Base-by-base conservation (phyloP, 2,113 vertebrate genomes). In the Capricornis sumatraensis region DNA sequence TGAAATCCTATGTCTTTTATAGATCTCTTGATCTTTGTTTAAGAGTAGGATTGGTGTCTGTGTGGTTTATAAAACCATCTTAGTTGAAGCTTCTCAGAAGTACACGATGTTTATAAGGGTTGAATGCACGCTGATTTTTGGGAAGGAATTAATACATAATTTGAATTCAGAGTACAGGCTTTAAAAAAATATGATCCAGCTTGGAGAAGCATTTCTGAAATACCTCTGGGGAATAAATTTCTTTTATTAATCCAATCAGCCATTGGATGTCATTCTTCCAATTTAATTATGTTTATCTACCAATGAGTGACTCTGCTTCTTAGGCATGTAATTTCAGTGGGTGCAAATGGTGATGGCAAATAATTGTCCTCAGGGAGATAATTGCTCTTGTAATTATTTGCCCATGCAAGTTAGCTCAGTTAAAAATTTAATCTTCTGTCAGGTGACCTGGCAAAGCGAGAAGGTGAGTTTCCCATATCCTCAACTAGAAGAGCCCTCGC, bases 201-300 rank as follows among this genome's bases (percentile, higher is more conserved):
- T 78, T 95, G 89, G 96, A 97, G 95, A 98, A 89, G 95, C 43
- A 3, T 89, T 97, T 97, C 92, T 84, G 92, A 96, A 96, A 95
- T 93, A 88, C 89, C 97, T 92, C 81, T 88, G 89, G 94, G 92
- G 91, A 97, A 97, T 89, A 84, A 30, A 91, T 96, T 96, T 96
- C 94, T 94, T 93, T 89, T 97, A 97, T 97, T 97, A 98, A 98
- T 98, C 93, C 67, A 96, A 97, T 87, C 92, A 94, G 89, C 96
- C 94, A 96, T 79, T 96, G 97, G 84, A 55, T 92, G 90, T 53
- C 94, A 88, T 96, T 92, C 76, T 96, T 97, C 89, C 92, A 52
- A 79, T 92, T 97, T 98, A 97, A 98, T 97, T 93, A 93, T 1
- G 45, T 95, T 96, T 97, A 89, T 96, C 90, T 96, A 94, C 96